Evolutionary conservation across 2,797 vertebrate genomes (phyloP), one percentile per base, ranked within the genome.

Genomic region (Protonibea diacanthus): DNA sequence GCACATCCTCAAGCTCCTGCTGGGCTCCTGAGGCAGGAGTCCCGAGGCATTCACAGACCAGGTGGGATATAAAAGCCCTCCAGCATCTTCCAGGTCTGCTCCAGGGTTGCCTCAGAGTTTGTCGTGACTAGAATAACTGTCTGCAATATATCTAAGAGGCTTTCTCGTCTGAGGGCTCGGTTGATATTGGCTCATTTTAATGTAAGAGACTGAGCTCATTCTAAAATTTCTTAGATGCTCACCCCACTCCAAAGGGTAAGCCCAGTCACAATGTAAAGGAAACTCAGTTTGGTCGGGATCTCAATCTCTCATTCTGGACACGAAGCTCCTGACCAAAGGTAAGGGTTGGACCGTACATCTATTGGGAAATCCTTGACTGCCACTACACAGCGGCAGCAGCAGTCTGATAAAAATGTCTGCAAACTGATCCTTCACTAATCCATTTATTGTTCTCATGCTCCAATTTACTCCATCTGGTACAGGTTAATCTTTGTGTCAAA

Each of bases 31-130:
- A 81, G 70, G 76, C 59, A 55, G 70, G 49, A 60, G 25, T 74
- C 75, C 60, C 8, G 21, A 68, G 77, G 73, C 71, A n/a, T 65
- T 85, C 52, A 23, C 48, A 63, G 56, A 29, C 67, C 77, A 86
- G 60, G 63, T 79, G 69, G 61, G 67, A 75, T 70, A 40, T 44
- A 29, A 81, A 84, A 83, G 38, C 72, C 74, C 74, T 44, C 29
- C 21, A 76, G 77, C 76, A 67, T 71, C 74, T 81, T 58, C 27
- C 38, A 12, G 47, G 29, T 56, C 11, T 57, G 48, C 78, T 38
- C 33, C 23, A 38, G 82, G 76, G 74, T 69, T 25, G 3, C 65
- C 38, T 69, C 51, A 23, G 33, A 60, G 57, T 78, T 63, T 65
- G 40, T 75, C 10, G 13, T 72, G 57, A 27, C 49, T 55, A 61